Evolutionary conservation across 2,113 vertebrate species (phyloP).

Genomic region (Nyctibius bracteatus): DNA sequence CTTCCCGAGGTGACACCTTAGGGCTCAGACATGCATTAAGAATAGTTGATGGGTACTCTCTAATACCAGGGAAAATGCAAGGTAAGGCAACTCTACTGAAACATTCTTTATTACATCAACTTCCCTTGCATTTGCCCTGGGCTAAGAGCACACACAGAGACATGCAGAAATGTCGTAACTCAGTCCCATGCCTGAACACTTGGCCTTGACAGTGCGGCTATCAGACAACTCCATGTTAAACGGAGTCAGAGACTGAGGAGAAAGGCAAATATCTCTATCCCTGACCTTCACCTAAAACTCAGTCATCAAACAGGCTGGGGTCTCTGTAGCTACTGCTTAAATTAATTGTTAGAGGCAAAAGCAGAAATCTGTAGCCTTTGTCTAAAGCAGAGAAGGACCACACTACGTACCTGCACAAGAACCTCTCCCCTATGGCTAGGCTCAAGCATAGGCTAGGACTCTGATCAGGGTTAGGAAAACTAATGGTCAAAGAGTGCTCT

Average conservation of each 20-base stretch:
- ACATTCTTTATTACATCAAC: background rate
- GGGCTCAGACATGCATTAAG: background rate
- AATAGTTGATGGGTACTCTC: background rate
- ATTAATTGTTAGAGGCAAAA: background rate
- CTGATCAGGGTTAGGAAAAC: background rate
- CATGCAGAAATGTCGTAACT: background rate
- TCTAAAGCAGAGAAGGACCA: background rate
- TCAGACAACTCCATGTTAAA: background rate
- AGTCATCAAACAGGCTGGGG: background rate
- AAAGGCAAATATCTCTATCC: background rate
- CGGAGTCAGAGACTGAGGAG: background rate
- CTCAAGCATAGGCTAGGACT: background rate
- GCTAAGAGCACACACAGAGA: background rate
- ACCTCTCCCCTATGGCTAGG: background rate
- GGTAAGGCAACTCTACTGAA: background rate
- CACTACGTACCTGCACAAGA: background rate
- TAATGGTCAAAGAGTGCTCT: background rate
- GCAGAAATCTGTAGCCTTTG: background rate
- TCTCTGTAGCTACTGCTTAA: background rate
- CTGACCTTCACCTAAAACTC: background rate
- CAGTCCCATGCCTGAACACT: background rate
- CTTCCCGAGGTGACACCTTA: background rate
- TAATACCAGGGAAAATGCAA: background rate
- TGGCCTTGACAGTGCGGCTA: background rate
- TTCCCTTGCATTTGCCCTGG: background rate